Base-by-base conservation (phyloP, 2,888 invertebrate genomes). In the Noctua comes region DNA sequence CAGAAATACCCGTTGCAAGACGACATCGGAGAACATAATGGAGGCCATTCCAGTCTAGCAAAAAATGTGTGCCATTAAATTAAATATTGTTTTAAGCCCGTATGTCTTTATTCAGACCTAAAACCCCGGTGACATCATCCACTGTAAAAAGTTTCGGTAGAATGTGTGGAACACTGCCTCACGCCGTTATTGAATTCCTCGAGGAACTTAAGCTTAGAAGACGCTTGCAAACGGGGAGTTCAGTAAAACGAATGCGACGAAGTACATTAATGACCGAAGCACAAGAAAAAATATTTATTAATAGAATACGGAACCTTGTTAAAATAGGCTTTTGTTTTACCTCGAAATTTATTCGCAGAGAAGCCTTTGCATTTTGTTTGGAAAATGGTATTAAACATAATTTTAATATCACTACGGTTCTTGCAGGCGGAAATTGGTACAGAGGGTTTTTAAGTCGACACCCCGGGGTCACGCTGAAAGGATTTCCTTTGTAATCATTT, bases 401-500 rank as follows among this genome's bases (percentile, higher is more conserved):
- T 40, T 79, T 79, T 66, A 70, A 79, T 59, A 66, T 21, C 18
- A 59, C 13, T 13, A 40, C 57, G 6, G 79, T 70, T 13, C 48
- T 66, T 10, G 79, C 79, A 8, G 76, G 76, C 10, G 4, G 8
- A n/a, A 16, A 76, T 16, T 79, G 79, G 76, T 59, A 57, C 13
- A 40, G 4, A 31, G 21, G 6, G 0, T 73, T 80, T 70, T 51
- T 73, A 18, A 27, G 24, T 13, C 54, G 73, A 24, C 27, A 79
- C 16, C 59, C 51, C 1, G 21, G 51, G 51, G 51, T 51, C 48
- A 21, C 48, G 21, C 48, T 48, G 1, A 51, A 51, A 4, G 21
- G 48, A 18, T 51, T 51, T n/a, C 2, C 48, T 18, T 51, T 51
- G 48, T 6, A 51, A 51, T 1, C 0, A 21, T 51, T 6, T 51